Conservation (phyloP, 2,797 vertebrate genomes). For the Pantherophis vulpinus region DNA sequence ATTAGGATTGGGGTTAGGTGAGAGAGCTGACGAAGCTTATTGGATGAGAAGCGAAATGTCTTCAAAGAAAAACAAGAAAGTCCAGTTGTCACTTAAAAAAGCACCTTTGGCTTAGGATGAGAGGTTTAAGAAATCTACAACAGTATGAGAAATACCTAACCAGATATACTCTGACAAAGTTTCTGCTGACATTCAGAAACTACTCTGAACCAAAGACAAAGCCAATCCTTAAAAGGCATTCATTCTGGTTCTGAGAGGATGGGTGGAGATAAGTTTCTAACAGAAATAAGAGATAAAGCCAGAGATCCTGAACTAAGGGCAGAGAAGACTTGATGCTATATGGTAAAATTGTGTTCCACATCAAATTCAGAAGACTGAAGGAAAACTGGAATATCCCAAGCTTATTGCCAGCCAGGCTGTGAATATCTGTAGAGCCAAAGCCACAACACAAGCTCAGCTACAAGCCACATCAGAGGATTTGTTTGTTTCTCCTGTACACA, state of each 20-base stretch:
- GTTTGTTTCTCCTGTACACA: neutral
- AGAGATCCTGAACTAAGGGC: neutral
- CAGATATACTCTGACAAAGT: neutral
- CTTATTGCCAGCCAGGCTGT: neutral
- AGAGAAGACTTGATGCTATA: neutral
- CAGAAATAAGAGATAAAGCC: neutral
- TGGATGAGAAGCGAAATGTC: too few relatives aligned
- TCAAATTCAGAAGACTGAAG: neutral
- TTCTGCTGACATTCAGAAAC: neutral
- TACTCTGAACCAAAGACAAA: neutral
- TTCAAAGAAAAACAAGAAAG: too few relatives aligned
- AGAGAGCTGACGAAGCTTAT: neutral
- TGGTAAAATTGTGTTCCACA: neutral
- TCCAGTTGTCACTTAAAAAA: too few relatives aligned
- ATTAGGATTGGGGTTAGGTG: neutral
- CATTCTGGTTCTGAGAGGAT: neutral
- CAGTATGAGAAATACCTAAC: neutral
- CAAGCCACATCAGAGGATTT: neutral
- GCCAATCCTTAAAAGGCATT: neutral
- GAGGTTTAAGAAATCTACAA: neutral
- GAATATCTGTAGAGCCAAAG: neutral
- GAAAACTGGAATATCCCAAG: neutral
- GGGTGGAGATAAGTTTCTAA: neutral
- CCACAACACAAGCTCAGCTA: neutral
- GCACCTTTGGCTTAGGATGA: neutral